phyloP scores from a whole-genome alignment of 2,113 vertebrate genomes.

The Capreolus pygargus region DNA sequence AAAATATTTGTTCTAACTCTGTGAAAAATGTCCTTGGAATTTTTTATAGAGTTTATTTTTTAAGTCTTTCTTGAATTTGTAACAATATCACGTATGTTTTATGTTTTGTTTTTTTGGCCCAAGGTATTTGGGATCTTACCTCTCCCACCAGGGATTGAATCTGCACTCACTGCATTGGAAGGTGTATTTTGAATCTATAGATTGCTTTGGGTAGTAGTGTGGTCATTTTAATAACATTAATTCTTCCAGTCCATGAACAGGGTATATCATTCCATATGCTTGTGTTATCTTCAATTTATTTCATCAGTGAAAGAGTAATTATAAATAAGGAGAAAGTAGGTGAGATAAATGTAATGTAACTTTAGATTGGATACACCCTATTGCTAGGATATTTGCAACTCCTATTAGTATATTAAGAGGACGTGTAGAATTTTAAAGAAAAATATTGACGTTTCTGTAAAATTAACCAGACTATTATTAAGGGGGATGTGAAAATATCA shows the following conservation, averaged over 20 bases:
- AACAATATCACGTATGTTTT: background rate
- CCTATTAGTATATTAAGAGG: background rate
- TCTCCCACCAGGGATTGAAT: background rate
- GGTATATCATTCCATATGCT: background rate
- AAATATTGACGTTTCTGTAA: background rate
- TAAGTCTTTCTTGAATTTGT: background rate
- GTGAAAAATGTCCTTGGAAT: background rate
- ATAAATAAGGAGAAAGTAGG: background rate
- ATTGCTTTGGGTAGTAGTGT: background rate
- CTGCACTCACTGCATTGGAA: background rate
- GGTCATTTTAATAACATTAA: background rate
- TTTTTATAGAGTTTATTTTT: background rate
- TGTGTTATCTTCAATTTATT: background rate
- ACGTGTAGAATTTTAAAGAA: background rate
- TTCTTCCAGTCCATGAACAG: background rate
- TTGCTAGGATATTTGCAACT: background rate
- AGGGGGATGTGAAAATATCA: background rate
- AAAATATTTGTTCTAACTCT: background rate
- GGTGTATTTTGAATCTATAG: background rate
- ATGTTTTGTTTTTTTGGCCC: background rate
- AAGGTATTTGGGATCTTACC: background rate
- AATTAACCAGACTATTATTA: background rate
- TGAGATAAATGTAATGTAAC: background rate
- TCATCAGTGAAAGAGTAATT: background rate
- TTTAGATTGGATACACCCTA: background rate